These are phyloP conservation scores for Camponotus pennsylvanicus DNA, from an alignment of 1,140 invertebrate species.

Conservation along the genomic window DNA sequence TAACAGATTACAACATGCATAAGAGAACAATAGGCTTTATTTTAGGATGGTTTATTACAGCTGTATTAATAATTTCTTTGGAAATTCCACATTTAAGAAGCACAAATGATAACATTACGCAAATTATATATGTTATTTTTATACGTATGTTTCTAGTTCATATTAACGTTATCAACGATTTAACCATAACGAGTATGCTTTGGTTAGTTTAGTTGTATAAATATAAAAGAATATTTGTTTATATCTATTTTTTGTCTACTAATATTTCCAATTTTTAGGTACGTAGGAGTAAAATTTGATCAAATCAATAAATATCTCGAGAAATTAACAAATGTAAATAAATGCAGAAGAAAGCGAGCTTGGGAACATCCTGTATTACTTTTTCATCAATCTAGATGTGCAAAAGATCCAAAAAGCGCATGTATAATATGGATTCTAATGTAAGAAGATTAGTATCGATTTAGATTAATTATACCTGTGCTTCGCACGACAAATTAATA, in stretches of 20 bases:
- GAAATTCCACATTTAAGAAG: no score
- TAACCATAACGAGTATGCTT: not conserved
- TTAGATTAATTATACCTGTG: not conserved
- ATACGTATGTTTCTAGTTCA: not conserved
- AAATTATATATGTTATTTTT: not conserved
- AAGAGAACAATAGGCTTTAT: not conserved
- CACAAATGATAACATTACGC: not conserved
- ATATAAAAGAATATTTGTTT: not conserved
- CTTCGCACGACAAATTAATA: no score
- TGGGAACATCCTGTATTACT: not conserved
- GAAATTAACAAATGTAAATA: not conserved
- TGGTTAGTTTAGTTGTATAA: not conserved
- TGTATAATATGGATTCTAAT: not conserved
- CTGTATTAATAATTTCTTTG: not conserved
- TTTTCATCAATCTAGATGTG: no score
- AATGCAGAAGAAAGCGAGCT: not conserved
- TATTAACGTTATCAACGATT: not conserved
- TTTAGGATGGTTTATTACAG: not conserved
- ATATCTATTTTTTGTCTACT: not conserved
- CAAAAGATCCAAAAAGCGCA: not conserved
- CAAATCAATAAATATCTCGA: not conserved
- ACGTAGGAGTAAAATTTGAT: slow-evolving; percentile 24
- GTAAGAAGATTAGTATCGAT: not conserved
- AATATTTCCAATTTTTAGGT: not conserved
- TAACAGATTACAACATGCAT: slow-evolving; percentile 1